Base-by-base conservation (phyloP, 2,888 invertebrate species). In the Epistrophe eligans region DNA sequence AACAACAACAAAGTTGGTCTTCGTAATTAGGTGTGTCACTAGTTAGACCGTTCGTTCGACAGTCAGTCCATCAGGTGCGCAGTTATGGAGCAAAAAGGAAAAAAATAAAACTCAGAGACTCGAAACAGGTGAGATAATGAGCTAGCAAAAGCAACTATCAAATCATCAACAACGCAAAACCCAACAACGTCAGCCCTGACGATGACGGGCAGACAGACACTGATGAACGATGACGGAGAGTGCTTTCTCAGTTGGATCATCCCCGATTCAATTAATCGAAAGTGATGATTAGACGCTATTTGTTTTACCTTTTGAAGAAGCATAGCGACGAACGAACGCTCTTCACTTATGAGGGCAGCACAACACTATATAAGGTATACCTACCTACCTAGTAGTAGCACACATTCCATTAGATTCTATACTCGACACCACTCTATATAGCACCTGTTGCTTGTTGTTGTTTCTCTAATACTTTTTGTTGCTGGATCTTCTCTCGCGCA, bases 191-290 rank as follows among this genome's bases (percentile, higher is more conserved):
- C 24, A 0, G 24, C n/a, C 4, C 35, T 15, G 32, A 45, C 35
- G 35, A 7, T 45, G n/a, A 45, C 45, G 45, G 45, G 8, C 15
- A 43, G 43, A 43, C 43, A 38, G n/a, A 45, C 28, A 11, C 15
- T 32, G 64, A 50, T 50, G 40, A 64, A 17, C 28, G 32, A 48
- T 55, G 58, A 40, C 45, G 66, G 32, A 45, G 19, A 79, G 84
- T 70, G 74, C 38, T 57, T 40, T 84, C 64, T 64, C 55, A 43
- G 70, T 48, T 19, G 55, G 84, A 79, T 84, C 73, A 84, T 79
- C 84, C 84, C 70, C 62, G 74, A 64, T 43, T 66, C 74, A 74
- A 79, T 84, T 71, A 84, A 84, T 74, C 84, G 79, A 84, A 84
- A 84, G 84, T 84, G 79, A 79, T 70, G 84, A 84, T 84, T 79